A percentile compares a stretch with the other conserved stretches of the same genome.
Evolutionary conservation across 1,140 invertebrate genomes (phyloP).

Genomic region (Dolichoris vasculosae): DNA sequence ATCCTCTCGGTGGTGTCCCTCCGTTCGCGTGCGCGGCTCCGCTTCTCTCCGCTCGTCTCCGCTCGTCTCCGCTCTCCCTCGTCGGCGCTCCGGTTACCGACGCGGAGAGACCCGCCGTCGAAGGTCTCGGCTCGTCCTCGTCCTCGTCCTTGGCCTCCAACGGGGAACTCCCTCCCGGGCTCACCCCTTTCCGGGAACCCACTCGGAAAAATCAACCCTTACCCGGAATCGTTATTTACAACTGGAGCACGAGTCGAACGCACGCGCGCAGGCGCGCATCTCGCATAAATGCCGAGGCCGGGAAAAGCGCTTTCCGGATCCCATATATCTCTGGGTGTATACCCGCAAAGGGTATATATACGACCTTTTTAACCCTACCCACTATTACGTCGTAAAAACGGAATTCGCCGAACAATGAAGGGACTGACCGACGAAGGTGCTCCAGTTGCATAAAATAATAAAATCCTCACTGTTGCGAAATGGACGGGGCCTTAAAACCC

Average conservation of each 20-base stretch:
- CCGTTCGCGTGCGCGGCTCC: not conserved
- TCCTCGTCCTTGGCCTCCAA: slow-evolving; percentile 30
- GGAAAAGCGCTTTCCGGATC: slow-evolving; percentile 1
- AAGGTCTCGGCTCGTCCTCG: too few relatives aligned
- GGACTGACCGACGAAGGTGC: slow-evolving; percentile 54
- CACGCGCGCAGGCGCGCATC: not conserved
- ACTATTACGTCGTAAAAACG: slow-evolving; percentile 70
- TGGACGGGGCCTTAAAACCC: slow-evolving; percentile 61
- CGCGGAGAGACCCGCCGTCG: too few relatives aligned
- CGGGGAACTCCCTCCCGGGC: slow-evolving; percentile 20
- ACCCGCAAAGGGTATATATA: slow-evolving; percentile 3
- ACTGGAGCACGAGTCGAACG: slow-evolving; percentile 60
- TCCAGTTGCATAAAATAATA: slow-evolving; percentile 71
- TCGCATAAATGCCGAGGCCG: too few relatives aligned
- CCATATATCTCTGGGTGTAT: slow-evolving; percentile 20
- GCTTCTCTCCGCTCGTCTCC: too few relatives aligned
- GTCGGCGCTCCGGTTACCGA: too few relatives aligned
- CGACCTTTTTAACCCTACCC: slow-evolving; percentile 69
- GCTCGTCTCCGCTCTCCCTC: too few relatives aligned
- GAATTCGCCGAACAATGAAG: slow-evolving; percentile 59
- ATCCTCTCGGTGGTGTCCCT: not conserved
- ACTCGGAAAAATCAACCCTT: slow-evolving; percentile 45
- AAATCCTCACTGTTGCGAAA: slow-evolving; percentile 53
- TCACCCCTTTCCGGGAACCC: slow-evolving; percentile 44
- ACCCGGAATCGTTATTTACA: slow-evolving; percentile 63